Evolutionary conservation across 1,140 invertebrate species (phyloP).

Genomic region (Calycopis cecrops): DNA sequence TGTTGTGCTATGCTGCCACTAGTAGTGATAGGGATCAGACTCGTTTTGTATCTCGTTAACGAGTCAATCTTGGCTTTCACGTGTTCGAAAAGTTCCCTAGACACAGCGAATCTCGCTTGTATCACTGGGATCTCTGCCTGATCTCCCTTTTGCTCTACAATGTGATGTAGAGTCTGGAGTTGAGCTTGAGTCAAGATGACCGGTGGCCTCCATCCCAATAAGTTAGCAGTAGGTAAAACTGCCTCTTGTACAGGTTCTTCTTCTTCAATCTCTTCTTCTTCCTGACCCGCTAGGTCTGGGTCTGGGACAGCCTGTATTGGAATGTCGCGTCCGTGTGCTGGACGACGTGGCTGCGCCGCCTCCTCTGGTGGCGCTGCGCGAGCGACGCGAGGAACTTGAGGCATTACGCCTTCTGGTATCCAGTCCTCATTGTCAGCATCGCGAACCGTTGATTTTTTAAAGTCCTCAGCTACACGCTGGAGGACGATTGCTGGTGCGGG

Average conservation of each 20-base stretch:
- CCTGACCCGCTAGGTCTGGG: not conserved
- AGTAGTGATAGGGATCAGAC: too few relatives aligned
- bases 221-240: not conserved
- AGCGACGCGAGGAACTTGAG: not conserved
- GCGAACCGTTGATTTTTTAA: not conserved
- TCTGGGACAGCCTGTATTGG: not conserved
- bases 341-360: too few relatives aligned
- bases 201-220: not conserved
- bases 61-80: not conserved
- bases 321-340: not conserved
- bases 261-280: not conserved
- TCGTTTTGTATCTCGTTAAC: not conserved
- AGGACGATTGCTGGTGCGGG: constrained; percentile 12
- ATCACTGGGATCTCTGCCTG: not conserved
- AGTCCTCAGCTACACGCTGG: not conserved
- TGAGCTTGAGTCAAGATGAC: not conserved
- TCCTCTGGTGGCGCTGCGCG: too few relatives aligned
- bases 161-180: not conserved
- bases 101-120: not conserved
- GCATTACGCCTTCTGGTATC: not conserved
- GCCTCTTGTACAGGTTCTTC: not conserved
- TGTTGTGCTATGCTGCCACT: too few relatives aligned
- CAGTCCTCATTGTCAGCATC: not conserved
- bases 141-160: not conserved
- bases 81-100: not conserved